phyloP scores from a whole-genome alignment of 2,797 vertebrate species.

The Sebastes taczanowskii region DNA sequence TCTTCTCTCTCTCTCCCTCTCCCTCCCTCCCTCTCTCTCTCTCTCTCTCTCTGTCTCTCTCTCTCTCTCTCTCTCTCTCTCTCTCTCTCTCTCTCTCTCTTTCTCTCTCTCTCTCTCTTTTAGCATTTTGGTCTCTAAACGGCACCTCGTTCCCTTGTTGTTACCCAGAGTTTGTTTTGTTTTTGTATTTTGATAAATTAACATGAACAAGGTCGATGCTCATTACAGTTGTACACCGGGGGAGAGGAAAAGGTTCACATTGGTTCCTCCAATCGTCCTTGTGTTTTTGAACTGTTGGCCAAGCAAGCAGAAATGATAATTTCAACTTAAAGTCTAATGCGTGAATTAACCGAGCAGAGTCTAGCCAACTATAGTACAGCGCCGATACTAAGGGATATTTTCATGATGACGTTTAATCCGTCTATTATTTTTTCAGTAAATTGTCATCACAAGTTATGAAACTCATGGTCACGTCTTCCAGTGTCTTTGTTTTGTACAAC shows the following conservation, averaged over 20 bases:
- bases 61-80: neutral
- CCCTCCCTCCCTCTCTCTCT: neutral
- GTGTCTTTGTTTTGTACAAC: neutral
- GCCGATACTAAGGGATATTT: neutral
- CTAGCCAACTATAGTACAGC: neutral
- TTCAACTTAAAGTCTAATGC: neutral
- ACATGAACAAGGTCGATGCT: slow-evolving; percentile 11
- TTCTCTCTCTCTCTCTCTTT: neutral
- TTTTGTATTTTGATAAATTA: slow-evolving; percentile 18
- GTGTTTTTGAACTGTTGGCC: neutral
- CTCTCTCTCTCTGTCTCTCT: neutral
- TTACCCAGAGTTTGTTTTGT: neutral
- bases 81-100: neutral
- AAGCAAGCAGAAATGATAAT: neutral
- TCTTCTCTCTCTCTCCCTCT: slow-evolving; percentile 6
- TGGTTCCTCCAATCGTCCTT: neutral
- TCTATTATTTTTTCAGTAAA: neutral
- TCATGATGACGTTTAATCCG: neutral
- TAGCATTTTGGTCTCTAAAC: neutral
- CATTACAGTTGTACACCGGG: neutral
- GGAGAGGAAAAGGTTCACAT: neutral
- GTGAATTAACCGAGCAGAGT: neutral
- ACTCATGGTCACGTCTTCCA: accelerated
- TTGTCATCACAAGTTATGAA: neutral
- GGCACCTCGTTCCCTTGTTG: neutral